A percentile compares a stretch with the other conserved stretches of the same genome.
phyloP scores from a whole-genome alignment of 2,888 invertebrate genomes.

The Tachina grossa region DNA sequence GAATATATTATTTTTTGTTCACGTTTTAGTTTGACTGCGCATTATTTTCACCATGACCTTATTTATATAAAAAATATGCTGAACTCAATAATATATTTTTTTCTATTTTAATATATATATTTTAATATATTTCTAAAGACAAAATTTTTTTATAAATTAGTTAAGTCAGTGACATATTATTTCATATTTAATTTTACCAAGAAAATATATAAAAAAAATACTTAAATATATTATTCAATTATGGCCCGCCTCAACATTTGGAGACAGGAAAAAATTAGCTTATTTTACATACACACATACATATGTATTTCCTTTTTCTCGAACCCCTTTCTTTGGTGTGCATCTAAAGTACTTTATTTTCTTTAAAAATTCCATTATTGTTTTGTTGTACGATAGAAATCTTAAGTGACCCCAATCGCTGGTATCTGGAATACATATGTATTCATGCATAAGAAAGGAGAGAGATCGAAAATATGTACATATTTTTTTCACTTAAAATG shows the following conservation, averaged over 20 bases:
- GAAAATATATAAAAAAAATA: too few relatives aligned
- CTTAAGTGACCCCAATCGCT: constrained; percentile 47
- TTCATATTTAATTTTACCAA: too few relatives aligned
- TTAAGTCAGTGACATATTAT: too few relatives aligned
- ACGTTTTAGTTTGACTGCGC: too few relatives aligned
- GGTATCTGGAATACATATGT: not conserved
- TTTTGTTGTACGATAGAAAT: constrained; percentile 25
- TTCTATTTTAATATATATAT: too few relatives aligned
- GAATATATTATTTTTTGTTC: too few relatives aligned
- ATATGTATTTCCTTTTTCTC: not conserved
- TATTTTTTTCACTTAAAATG: constrained; percentile 46
- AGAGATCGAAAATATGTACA: constrained; percentile 13
- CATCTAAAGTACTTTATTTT: constrained; percentile 1
- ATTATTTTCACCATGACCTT: too few relatives aligned
- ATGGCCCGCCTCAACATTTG: constrained; percentile 5
- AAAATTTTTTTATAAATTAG: too few relatives aligned
- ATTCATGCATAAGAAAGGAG: not conserved
- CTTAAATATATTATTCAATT: not conserved
- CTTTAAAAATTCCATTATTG: not conserved
- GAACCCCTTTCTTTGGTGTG: not conserved
- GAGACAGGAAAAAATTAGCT: too few relatives aligned
- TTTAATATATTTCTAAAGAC: too few relatives aligned
- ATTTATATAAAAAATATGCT: too few relatives aligned
- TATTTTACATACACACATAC: not conserved
- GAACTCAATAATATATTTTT: too few relatives aligned